Conservation (phyloP, 2,797 vertebrate genomes). For the Hozukius guyotensis region DNA sequence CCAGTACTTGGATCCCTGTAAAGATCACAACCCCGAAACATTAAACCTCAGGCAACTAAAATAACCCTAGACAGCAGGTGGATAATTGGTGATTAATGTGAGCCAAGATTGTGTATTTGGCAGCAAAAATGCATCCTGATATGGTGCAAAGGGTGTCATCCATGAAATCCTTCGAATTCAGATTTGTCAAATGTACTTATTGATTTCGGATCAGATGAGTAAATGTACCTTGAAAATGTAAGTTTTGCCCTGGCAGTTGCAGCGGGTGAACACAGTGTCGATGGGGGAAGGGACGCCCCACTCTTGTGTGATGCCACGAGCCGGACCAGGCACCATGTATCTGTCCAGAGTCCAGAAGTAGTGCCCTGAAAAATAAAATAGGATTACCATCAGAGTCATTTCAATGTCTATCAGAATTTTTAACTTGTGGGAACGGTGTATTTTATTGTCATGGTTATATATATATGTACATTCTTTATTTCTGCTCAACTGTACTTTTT, state of each 20-base stretch:
- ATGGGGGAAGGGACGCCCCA: slow-evolving; percentile 97
- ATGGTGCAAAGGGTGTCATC: neutral
- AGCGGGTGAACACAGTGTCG: slow-evolving; percentile 93
- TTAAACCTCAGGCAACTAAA: neutral
- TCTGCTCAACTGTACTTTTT: neutral
- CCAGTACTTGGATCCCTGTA: slow-evolving; percentile 91
- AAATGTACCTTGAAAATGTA: slow-evolving; percentile 93
- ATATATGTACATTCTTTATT: neutral
- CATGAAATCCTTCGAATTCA: neutral
- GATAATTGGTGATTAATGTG: neutral
- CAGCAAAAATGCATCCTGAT: neutral
- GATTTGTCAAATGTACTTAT: neutral
- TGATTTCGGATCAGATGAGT: neutral
- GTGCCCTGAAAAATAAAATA: slow-evolving; percentile 81
- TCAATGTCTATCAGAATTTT: neutral
- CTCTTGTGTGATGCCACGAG: slow-evolving; percentile 86
- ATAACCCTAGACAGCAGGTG: neutral
- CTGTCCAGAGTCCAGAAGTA: slow-evolving; percentile 92
- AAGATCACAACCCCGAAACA: neutral
- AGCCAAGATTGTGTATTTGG: neutral
- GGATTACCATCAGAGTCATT: neutral
- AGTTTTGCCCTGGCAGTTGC: slow-evolving; percentile 95
- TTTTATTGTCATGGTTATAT: neutral
- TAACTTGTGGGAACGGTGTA: neutral
- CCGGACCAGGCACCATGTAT: slow-evolving; percentile 76